Conservation (phyloP, 2,797 vertebrate genomes). For the Synaphobranchus kaupii region DNA sequence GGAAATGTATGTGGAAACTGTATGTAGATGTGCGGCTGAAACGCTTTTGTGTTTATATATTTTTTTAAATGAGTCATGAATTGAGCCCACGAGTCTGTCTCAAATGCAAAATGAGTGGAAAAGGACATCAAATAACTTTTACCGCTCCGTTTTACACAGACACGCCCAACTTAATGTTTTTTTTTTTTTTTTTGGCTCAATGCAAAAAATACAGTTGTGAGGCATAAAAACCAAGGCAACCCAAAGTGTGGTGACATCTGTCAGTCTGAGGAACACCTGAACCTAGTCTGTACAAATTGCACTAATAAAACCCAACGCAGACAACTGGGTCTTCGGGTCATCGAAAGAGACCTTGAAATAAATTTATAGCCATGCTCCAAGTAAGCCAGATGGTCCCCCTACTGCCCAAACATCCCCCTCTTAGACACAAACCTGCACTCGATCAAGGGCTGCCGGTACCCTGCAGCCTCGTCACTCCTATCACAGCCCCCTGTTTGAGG, state of each 20-base stretch:
- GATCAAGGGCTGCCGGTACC: background rate
- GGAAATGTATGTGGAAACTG: background rate
- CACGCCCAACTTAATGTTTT: background rate
- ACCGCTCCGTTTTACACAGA: background rate
- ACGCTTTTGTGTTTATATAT: background rate
- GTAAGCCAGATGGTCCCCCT: background rate
- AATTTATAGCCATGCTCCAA: background rate
- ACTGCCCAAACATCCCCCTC: background rate
- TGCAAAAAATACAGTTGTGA: background rate
- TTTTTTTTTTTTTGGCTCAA: background rate
- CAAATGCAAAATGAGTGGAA: background rate
- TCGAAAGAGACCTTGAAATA: background rate
- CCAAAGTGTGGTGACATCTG: background rate
- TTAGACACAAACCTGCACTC: background rate
- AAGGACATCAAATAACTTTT: conserved; percentile 3
- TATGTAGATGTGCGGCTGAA: background rate
- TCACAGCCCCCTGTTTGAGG: background rate
- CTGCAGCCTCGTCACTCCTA: conserved; percentile 13
- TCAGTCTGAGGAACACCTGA: background rate
- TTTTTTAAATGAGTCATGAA: background rate
- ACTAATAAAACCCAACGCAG: background rate
- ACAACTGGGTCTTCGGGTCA: background rate
- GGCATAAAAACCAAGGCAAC: background rate
- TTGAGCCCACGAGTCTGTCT: conserved; percentile 5
- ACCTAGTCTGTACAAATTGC: background rate